A percentile compares a stretch with the other conserved stretches of the same genome.
phyloP scores from a whole-genome alignment of 2,113 vertebrate species.

The Numenius arquata region DNA sequence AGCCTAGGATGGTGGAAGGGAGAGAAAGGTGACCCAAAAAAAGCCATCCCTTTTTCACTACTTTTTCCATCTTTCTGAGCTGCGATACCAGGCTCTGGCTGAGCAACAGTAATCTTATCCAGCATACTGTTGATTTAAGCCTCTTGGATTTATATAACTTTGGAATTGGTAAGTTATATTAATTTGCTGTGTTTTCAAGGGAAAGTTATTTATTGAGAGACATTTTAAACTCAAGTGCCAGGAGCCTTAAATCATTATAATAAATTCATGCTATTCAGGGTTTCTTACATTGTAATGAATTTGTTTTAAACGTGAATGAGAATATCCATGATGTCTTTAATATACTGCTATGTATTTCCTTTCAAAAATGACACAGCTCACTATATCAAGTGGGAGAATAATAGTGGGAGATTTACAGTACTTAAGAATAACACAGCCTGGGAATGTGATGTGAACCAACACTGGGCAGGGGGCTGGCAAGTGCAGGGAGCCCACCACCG shows the following conservation, averaged over 20 bases:
- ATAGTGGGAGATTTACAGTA: too few relatives aligned
- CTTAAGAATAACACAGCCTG: too few relatives aligned
- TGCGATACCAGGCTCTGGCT: neutral
- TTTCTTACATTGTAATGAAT: slow-evolving; percentile 80
- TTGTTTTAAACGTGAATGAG: slow-evolving; percentile 82
- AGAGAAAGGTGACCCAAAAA: neutral
- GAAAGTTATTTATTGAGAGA: slow-evolving; percentile 80
- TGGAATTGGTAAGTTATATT: slow-evolving; percentile 78
- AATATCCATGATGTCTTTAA: slow-evolving; percentile 79
- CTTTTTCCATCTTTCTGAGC: neutral
- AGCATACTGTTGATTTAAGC: slow-evolving; percentile 66
- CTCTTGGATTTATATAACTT: slow-evolving; percentile 73
- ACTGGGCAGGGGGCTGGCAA: too few relatives aligned
- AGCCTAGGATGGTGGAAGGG: slow-evolving; percentile 37
- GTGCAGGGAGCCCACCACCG: too few relatives aligned
- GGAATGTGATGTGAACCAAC: too few relatives aligned
- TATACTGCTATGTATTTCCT: slow-evolving; percentile 80
- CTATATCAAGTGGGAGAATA: slow-evolving; percentile 73
- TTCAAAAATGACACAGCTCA: slow-evolving; percentile 77
- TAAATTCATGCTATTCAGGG: slow-evolving; percentile 79
- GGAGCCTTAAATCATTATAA: slow-evolving; percentile 81
- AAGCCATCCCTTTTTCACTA: neutral
- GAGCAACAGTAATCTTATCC: neutral
- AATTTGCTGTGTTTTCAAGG: slow-evolving; percentile 80
- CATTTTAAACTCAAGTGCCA: slow-evolving; percentile 79